Percentiles rank a stretch among this genome's conserved stretches.
These are phyloP conservation scores for Aplysina aerophoba DNA, from an alignment of 37 sponge, comb jelly and placozoan genomes.

Conservation along the genomic window DNA sequence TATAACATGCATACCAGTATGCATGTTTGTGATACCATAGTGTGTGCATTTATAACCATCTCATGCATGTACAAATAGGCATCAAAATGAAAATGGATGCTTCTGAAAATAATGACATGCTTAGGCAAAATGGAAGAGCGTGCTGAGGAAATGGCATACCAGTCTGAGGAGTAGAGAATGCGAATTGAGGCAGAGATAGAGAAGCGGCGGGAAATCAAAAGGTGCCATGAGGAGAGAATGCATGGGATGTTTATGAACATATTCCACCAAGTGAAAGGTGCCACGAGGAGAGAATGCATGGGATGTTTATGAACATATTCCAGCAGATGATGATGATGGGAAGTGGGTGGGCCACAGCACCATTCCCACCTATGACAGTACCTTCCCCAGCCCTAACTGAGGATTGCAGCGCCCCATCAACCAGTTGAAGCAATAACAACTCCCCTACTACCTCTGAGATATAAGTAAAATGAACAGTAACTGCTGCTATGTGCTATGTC, in stretches of 20 bases:
- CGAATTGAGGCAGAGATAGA: neutral
- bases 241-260: too few relatives aligned
- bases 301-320: constrained; percentile 1
- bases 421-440: too few relatives aligned
- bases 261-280: too few relatives aligned
- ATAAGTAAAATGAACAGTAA: neutral
- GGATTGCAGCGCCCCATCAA: too few relatives aligned
- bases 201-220: neutral
- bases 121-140: neutral
- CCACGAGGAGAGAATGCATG: constrained; percentile 2
- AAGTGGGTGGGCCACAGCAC: neutral
- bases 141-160: constrained; percentile 11
- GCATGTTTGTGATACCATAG: too few relatives aligned
- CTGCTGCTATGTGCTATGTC: neutral
- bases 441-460: neutral
- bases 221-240: too few relatives aligned
- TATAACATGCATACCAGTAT: too few relatives aligned
- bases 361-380: neutral
- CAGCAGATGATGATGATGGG: neutral
- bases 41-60: too few relatives aligned
- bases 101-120: too few relatives aligned
- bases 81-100: too few relatives aligned
- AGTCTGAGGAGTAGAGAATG: neutral
- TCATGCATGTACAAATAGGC: too few relatives aligned
- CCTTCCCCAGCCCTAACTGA: neutral